phyloP scores from a whole-genome alignment of 2,888 invertebrate genomes.

The Cepaea hortensis region DNA sequence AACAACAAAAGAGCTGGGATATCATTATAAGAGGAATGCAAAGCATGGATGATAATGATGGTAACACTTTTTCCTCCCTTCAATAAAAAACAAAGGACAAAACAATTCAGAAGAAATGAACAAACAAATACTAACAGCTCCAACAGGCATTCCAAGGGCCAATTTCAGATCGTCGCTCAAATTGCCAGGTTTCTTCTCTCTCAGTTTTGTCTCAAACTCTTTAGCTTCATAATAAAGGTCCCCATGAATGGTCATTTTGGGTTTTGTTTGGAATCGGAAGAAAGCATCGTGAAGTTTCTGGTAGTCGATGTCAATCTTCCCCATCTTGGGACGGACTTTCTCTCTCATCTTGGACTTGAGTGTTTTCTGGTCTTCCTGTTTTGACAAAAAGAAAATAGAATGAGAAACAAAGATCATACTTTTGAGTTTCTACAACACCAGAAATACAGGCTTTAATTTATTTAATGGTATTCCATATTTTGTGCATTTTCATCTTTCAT shows the following conservation, averaged over 20 bases:
- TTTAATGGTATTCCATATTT: too few relatives aligned
- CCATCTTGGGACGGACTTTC: constrained; percentile 95
- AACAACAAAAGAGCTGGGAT: too few relatives aligned
- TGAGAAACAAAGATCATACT: background rate
- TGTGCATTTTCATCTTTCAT: too few relatives aligned
- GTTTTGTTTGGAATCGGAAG: constrained; percentile 99
- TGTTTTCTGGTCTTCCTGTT: constrained; percentile 75
- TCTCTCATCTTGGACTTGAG: constrained; percentile 97
- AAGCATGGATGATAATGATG: background rate
- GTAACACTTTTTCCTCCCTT: background rate
- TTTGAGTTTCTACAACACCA: too few relatives aligned
- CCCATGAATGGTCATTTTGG: constrained; percentile 98
- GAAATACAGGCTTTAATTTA: too few relatives aligned
- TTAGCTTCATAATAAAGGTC: constrained; percentile 99
- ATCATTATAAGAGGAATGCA: too few relatives aligned
- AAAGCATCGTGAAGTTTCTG: constrained; percentile 99
- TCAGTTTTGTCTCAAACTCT: constrained; percentile 96
- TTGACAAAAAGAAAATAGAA: background rate
- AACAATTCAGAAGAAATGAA: background rate
- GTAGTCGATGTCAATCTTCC: constrained; percentile 99
- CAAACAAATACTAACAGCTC: constrained; percentile 80
- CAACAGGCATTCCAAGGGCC: constrained; percentile 98
- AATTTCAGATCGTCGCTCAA: constrained; percentile 95
- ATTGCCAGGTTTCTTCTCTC: constrained; percentile 99
- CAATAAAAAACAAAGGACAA: background rate